Conservation (phyloP, 2,888 invertebrate species). For the Pandemis corylana region DNA sequence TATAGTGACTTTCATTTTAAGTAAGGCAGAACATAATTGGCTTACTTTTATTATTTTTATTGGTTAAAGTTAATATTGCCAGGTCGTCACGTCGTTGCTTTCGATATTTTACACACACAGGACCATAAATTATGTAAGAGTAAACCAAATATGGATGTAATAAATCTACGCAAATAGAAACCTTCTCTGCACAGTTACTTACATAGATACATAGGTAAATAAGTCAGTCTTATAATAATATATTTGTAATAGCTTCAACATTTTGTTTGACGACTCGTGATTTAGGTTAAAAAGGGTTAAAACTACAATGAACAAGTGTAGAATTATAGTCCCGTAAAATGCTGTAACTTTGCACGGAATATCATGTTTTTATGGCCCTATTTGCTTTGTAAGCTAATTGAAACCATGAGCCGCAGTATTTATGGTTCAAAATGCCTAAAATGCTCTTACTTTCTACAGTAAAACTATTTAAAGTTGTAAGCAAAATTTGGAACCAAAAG, state of each 20-base stretch:
- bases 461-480: no score
- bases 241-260: not conserved
- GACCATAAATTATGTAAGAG: not conserved
- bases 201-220: not conserved
- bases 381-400: no score
- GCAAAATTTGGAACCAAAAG: no score
- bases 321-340: no score
- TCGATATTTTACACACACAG: not conserved
- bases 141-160: no score
- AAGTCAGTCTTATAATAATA: not conserved
- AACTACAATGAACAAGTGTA: no score
- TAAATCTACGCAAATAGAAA: not conserved
- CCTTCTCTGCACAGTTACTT: not conserved
- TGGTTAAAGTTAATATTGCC: not conserved
- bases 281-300: not conserved
- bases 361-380: no score
- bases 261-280: not conserved
- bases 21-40: not conserved
- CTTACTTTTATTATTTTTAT: not conserved
- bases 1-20: slow-evolving; percentile 12
- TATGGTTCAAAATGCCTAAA: no score
- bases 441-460: no score
- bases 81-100: not conserved
- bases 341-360: no score
- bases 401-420: no score